Base-by-base conservation (phyloP, 2,797 vertebrate species). In the Pangasius macronema region DNA sequence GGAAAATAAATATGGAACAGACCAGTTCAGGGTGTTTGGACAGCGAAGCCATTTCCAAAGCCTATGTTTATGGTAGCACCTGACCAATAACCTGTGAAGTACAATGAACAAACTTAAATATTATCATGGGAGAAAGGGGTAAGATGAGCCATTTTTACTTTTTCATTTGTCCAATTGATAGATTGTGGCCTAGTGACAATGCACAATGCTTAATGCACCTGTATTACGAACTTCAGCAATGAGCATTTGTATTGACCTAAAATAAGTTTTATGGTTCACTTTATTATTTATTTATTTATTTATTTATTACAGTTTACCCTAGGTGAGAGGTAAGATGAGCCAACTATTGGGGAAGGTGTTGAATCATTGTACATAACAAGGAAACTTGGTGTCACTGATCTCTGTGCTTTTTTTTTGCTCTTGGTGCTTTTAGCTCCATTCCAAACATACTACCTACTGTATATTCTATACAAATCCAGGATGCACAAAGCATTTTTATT, bases 21-120 rank as follows among this genome's bases (percentile, higher is more conserved):
- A 27, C 7, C 63, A 70, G 61, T 30, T 83, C 24, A 16, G 51
- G 6, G 13, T 30, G 36, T 73, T 80, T 59, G 82, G 2, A 70
- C 63, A 20, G 42, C 57, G 73, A 83, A 57, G 36, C 33, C 70
- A 77, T 87, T 84, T 57, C 63, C 39, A 79, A 53, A 76, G 73
- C 75, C 36, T 80, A 57, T 59, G 18, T 30, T 49, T 53, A 36
- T 59, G 51, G 49, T 51, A 68, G 61, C 82, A 70, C 75, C 82
- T 87, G 82, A 84, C 87, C 85, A 83, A 83, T 53, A 68, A 53
- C 63, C 63, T 83, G 82, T 83, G 82, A 83, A 68, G 63, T 83
- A 67, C 16, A 68, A 24, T 33, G 13, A 68, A 68, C 72, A 82
- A 61, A 8, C n/a, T 51, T 53, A 53, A 53, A 14, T 83, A 36